phyloP scores from a whole-genome alignment of 2,888 invertebrate species.

The Spisula solida region DNA sequence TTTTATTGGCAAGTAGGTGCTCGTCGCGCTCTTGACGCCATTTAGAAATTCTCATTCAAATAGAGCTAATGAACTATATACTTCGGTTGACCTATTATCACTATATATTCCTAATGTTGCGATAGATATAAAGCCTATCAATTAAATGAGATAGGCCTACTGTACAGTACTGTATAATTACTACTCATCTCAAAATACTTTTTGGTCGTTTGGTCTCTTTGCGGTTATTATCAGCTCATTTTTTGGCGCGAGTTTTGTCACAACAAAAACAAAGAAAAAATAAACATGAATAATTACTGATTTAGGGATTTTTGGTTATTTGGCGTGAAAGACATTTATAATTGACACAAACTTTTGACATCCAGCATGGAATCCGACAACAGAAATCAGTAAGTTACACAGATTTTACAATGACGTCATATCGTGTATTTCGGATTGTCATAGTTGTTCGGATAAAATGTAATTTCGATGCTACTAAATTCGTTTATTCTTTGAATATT shows the following conservation, averaged over 20 bases:
- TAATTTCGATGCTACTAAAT: not conserved
- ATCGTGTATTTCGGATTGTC: not conserved
- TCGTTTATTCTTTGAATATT: not conserved
- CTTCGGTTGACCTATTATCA: too few relatives aligned
- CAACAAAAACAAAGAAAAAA: conserved; percentile 25
- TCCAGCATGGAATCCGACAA: not conserved
- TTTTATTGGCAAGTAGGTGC: too few relatives aligned
- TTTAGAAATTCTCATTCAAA: too few relatives aligned
- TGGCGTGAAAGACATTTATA: not conserved
- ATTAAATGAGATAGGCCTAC: too few relatives aligned
- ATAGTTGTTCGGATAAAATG: not conserved
- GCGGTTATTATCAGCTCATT: not conserved
- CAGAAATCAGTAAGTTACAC: not conserved
- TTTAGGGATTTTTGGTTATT: not conserved
- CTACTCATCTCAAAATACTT: too few relatives aligned
- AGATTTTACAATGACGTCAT: not conserved
- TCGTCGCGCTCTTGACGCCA: too few relatives aligned
- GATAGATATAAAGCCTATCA: too few relatives aligned
- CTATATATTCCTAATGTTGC: too few relatives aligned
- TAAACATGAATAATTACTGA: not conserved
- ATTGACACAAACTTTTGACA: not conserved
- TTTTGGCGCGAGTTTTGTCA: conserved; percentile 47
- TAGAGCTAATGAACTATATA: too few relatives aligned
- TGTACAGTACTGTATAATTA: too few relatives aligned
- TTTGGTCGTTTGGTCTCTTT: not conserved